Percentiles rank a stretch among this genome's conserved stretches.
Conservation (phyloP, 2,888 invertebrate genomes). For the Endomychus coccineus region DNA sequence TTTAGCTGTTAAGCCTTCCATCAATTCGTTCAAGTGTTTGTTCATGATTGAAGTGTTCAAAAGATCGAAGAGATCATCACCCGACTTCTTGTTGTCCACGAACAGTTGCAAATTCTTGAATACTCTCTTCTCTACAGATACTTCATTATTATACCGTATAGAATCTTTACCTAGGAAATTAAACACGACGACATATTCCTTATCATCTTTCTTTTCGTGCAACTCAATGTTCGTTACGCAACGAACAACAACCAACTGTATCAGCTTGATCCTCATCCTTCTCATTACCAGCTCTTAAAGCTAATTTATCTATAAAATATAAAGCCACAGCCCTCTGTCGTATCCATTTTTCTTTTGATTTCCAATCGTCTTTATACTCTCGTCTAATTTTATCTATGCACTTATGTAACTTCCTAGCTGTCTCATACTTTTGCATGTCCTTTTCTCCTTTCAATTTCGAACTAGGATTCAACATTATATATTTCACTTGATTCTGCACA, state of each 20-base stretch:
- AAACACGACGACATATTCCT: slow-evolving; percentile 91
- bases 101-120: slow-evolving; percentile 96
- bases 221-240: slow-evolving; percentile 89
- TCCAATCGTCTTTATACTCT: slow-evolving; percentile 85
- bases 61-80: slow-evolving; percentile 96
- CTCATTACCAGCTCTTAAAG: slow-evolving; percentile 92
- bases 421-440: slow-evolving; percentile 99
- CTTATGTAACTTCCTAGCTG: slow-evolving; percentile 84
- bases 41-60: slow-evolving; percentile 93
- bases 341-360: slow-evolving; percentile 96
- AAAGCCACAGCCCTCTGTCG: slow-evolving; percentile 94
- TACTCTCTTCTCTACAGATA: slow-evolving; percentile 94
- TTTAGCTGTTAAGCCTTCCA: slow-evolving; percentile 96
- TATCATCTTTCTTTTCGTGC: slow-evolving; percentile 76
- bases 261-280: slow-evolving; percentile 99
- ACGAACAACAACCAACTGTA: slow-evolving; percentile 95
- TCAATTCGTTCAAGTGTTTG: slow-evolving; percentile 93
- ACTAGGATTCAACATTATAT: slow-evolving; percentile 98
- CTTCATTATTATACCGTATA: slow-evolving; percentile 84
- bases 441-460: slow-evolving; percentile 98
- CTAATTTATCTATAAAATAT: slow-evolving; percentile 97
- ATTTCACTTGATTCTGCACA: slow-evolving; percentile 90
- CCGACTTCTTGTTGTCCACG: slow-evolving; percentile 90
- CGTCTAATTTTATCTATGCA: slow-evolving; percentile 84
- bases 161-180: slow-evolving; percentile 97